These are phyloP conservation scores for Thymallus thymallus DNA, from an alignment of 2,113 vertebrate species.

Conservation along the genomic window DNA sequence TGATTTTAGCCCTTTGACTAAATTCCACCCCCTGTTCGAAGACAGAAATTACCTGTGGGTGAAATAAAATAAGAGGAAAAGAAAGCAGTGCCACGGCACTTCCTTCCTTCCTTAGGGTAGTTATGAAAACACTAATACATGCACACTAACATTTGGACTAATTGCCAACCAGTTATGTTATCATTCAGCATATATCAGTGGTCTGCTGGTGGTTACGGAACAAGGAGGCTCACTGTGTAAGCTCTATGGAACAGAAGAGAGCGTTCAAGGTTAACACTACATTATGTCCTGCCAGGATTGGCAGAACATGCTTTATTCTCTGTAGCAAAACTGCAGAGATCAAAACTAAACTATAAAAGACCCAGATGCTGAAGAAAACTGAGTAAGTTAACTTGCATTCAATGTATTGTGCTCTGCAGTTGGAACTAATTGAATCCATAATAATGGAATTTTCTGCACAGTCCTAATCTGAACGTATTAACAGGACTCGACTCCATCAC, in stretches of 20 bases:
- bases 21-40: neutral
- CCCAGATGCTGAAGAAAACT: constrained; percentile 59
- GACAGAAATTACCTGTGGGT: constrained; percentile 30
- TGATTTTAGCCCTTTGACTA: constrained; percentile 22
- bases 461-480: constrained; percentile 32
- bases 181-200: constrained; percentile 67
- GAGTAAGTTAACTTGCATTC: constrained; percentile 35
- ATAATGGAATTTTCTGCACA: constrained; percentile 36
- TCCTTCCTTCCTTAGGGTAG: constrained; percentile 41
- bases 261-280: constrained; percentile 14
- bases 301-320: constrained; percentile 8
- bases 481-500: constrained; percentile 56
- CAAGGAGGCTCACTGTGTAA: constrained; percentile 36
- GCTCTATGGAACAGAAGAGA: constrained; percentile 41
- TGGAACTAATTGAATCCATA: constrained; percentile 40
- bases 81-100: constrained; percentile 27
- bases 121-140: constrained; percentile 59
- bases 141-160: constrained; percentile 45
- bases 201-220: constrained; percentile 74
- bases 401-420: constrained; percentile 51
- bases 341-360: constrained; percentile 49
- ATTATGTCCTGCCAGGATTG: neutral
- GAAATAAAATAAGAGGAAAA: constrained; percentile 26
- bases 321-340: constrained; percentile 29
- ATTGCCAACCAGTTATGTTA: constrained; percentile 53